phyloP scores from a whole-genome alignment of 1,140 invertebrate genomes.

The Drosophila bocki region DNA sequence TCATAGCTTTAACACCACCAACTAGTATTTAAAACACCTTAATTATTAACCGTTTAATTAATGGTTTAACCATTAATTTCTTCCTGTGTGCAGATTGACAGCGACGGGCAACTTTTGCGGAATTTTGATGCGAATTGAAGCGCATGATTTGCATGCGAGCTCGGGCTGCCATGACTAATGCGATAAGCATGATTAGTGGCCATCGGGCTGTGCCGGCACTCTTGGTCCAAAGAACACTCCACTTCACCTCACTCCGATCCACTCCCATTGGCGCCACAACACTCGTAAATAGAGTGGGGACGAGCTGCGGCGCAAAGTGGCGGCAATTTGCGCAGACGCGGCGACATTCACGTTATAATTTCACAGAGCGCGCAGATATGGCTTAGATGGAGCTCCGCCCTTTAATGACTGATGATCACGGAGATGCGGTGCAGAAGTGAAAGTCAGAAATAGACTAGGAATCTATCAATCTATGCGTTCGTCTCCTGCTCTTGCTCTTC shows the following conservation, averaged over 20 bases:
- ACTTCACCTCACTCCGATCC: constrained; percentile 7
- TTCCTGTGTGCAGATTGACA: constrained; percentile 69
- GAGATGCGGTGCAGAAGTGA: constrained; percentile 44
- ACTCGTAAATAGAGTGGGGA: constrained; percentile 52
- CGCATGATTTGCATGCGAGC: constrained; percentile 80
- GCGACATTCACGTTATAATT: constrained; percentile 79
- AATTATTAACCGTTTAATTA: background rate
- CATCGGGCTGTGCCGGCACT: constrained; percentile 27
- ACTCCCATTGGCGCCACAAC: constrained; percentile 61
- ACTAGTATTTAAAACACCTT: too few species aligned
- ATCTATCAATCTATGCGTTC: constrained; percentile 13
- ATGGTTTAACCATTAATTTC: constrained; percentile 8
- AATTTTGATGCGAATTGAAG: constrained; percentile 80
- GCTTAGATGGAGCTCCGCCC: constrained; percentile 20
- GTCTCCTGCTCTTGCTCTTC: constrained; percentile 3
- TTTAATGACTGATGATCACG: constrained; percentile 41
- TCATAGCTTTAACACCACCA: background rate
- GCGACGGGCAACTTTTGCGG: constrained; percentile 49
- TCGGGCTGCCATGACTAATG: constrained; percentile 76
- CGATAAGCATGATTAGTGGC: constrained; percentile 83
- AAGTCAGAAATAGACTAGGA: constrained; percentile 63
- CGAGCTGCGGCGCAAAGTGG: constrained; percentile 50
- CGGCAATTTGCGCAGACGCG: constrained; percentile 64
- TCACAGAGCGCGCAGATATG: constrained; percentile 25
- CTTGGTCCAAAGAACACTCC: constrained; percentile 8